phyloP scores from a whole-genome alignment of 2,113 vertebrate species.

The Heteronetta atricapilla region DNA sequence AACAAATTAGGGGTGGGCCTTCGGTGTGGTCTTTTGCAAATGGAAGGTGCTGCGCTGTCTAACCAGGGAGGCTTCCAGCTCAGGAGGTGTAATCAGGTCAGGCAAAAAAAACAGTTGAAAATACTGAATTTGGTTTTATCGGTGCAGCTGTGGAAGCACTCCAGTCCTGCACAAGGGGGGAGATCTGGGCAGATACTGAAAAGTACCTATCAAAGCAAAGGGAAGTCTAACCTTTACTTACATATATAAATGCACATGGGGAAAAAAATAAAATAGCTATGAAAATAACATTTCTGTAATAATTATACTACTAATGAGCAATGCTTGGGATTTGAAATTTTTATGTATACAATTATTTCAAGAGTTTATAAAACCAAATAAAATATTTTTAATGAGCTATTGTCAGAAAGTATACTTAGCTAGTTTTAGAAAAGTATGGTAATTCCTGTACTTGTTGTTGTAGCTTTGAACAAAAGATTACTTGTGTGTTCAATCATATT shows the following conservation, averaged over 20 bases:
- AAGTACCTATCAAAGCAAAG: neutral
- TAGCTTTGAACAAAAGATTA: neutral
- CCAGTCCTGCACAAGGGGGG: neutral
- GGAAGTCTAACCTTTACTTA: neutral
- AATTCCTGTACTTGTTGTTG: neutral
- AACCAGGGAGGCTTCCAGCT: conserved; percentile 64
- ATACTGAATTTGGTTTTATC: neutral
- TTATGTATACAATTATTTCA: neutral
- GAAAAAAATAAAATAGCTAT: neutral
- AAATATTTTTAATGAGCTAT: neutral
- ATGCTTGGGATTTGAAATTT: neutral
- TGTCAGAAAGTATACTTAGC: neutral
- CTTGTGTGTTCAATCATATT: neutral
- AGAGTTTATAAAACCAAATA: neutral
- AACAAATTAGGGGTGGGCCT: conserved; percentile 68
- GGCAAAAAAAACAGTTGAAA: conserved; percentile 62
- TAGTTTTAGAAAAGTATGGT: neutral
- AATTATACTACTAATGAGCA: neutral
- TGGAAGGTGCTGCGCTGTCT: conserved; percentile 52
- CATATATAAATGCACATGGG: neutral
- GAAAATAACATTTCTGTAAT: neutral
- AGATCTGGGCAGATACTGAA: neutral
- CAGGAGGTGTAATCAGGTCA: conserved; percentile 59
- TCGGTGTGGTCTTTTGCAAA: conserved; percentile 80
- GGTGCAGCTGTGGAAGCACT: neutral